phyloP scores from a whole-genome alignment of 2,797 vertebrate genomes.

The Molothrus aeneus region DNA sequence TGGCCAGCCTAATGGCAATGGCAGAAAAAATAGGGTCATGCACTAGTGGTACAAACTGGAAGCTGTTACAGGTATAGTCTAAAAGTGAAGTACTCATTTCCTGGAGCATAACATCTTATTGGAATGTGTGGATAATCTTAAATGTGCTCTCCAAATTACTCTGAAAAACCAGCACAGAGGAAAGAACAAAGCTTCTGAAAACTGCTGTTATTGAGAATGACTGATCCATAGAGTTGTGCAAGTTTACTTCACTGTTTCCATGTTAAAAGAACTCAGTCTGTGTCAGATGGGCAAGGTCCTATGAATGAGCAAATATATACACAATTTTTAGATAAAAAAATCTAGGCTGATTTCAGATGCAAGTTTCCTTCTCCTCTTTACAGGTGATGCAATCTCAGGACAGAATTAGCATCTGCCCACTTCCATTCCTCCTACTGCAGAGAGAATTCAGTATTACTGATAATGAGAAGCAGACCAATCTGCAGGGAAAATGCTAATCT shows the following conservation, averaged over 20 bases:
- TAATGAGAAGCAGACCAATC: neutral
- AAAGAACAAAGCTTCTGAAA: neutral
- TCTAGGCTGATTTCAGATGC: neutral
- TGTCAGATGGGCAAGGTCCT: neutral
- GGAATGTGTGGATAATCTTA: neutral
- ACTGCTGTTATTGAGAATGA: neutral
- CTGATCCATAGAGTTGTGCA: neutral
- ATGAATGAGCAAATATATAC: neutral
- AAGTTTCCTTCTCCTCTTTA: neutral
- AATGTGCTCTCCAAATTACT: neutral
- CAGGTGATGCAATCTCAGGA: neutral
- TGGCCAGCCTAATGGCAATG: neutral
- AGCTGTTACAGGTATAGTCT: neutral
- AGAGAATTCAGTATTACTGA: neutral
- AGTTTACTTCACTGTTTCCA: neutral
- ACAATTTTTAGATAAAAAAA: neutral
- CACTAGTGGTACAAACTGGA: neutral
- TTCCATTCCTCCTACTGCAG: neutral
- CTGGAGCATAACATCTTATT: neutral
- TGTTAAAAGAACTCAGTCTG: neutral
- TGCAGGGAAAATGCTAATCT: neutral
- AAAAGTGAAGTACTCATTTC: neutral
- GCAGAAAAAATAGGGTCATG: neutral
- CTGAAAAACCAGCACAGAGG: neutral
- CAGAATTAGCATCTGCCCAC: neutral